phyloP scores from a whole-genome alignment of 1,140 invertebrate species.

The Chelonus insularis region DNA sequence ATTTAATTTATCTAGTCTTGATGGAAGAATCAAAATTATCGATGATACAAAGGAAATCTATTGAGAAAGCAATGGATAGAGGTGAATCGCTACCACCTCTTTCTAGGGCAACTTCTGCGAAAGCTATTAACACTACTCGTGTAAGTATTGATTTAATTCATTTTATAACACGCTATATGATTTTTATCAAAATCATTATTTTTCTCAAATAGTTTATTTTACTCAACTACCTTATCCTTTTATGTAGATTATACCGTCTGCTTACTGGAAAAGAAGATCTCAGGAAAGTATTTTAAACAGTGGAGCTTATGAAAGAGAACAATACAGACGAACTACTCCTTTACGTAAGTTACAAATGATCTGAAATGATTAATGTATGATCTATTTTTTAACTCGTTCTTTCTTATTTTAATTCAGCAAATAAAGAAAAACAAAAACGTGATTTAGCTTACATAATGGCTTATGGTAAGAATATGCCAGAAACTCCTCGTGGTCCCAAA shows the following conservation, averaged over 20 bases:
- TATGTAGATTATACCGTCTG: conserved; percentile 27
- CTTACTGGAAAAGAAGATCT: conserved; percentile 40
- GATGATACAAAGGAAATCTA: conserved; percentile 54
- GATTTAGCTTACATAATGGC: conserved; percentile 58
- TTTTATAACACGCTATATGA: background rate
- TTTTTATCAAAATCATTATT: conserved; percentile 5
- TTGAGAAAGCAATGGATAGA: conserved; percentile 48
- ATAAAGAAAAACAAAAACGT: conserved; percentile 55
- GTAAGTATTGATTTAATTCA: background rate
- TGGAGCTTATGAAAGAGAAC: conserved; percentile 55
- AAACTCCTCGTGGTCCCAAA: conserved; percentile 46
- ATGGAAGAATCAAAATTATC: conserved; percentile 58
- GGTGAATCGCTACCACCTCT: conserved; percentile 50
- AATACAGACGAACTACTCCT: conserved; percentile 49
- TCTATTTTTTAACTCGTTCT: background rate
- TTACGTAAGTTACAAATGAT: conserved; percentile 45
- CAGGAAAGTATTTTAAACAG: conserved; percentile 38
- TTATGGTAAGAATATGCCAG: conserved; percentile 57
- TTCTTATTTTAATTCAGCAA: no score
- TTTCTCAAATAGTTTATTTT: conserved; percentile 16
- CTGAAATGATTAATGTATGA: background rate
- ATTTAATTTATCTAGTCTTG: conserved; percentile 45
- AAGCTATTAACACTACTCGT: conserved; percentile 11
- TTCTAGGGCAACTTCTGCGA: conserved; percentile 15
- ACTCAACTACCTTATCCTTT: no score